These are phyloP conservation scores for Dicyrtoma fusca DNA, from an alignment of 2,888 invertebrate genomes.

Conservation along the genomic window DNA sequence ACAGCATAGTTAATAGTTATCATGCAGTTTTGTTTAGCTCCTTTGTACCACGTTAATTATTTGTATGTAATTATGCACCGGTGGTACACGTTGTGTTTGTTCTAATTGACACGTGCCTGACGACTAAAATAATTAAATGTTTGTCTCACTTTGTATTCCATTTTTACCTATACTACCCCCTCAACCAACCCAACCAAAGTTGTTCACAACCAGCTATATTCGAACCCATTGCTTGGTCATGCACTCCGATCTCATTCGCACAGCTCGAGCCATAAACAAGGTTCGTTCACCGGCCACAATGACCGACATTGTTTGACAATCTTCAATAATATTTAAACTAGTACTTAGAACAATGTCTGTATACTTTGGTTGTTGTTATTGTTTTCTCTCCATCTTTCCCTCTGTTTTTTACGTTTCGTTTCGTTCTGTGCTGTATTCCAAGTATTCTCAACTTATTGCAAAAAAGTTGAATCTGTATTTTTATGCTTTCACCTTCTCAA, in stretches of 20 bases:
- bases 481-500: too few species aligned
- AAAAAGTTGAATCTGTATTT: too few species aligned
- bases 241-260: constrained; percentile 53
- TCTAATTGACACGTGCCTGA: background rate
- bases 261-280: constrained; percentile 38
- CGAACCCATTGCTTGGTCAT: constrained; percentile 57
- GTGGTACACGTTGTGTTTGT: background rate
- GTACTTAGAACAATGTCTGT: too few species aligned
- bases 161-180: background rate
- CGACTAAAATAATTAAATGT: constrained; percentile 25
- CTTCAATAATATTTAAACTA: too few species aligned
- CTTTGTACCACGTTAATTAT: too few species aligned
- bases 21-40: background rate
- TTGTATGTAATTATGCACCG: too few species aligned
- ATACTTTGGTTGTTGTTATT: too few species aligned
- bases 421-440: too few species aligned
- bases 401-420: too few species aligned
- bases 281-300: constrained; percentile 34
- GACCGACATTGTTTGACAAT: background rate
- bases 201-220: constrained; percentile 55
- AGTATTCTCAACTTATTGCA: too few species aligned
- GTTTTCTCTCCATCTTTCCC: too few species aligned
- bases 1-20: background rate
- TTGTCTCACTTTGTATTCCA: constrained; percentile 34
- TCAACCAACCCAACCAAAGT: constrained; percentile 40